A percentile compares a stretch with the other conserved stretches of the same genome.
Conservation (phyloP, 1,140 invertebrate genomes). For the Formica selysi region DNA sequence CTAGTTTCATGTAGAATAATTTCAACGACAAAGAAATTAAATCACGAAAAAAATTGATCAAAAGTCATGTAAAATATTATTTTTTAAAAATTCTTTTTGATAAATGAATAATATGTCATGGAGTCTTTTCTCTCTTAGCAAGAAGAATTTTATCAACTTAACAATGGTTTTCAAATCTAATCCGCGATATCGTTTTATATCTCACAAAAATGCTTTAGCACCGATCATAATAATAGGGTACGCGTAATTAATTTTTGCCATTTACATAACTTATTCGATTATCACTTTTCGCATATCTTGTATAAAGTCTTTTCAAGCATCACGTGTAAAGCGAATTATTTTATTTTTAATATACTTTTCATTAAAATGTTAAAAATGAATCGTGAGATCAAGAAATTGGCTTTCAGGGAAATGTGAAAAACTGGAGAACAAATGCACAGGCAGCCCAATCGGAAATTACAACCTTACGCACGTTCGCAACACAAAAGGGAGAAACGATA, state of each 20-base stretch:
- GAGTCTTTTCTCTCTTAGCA: background rate
- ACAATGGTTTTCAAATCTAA: background rate
- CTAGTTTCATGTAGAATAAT: constrained; percentile 5
- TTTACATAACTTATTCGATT: background rate
- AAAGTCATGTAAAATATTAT: background rate
- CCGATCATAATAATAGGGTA: background rate
- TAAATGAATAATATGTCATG: background rate
- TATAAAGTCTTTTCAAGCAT: background rate
- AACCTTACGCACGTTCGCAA: background rate
- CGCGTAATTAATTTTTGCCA: background rate
- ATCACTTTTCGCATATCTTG: background rate
- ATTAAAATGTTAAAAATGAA: constrained; percentile 5
- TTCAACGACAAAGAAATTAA: background rate
- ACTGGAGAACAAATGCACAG: background rate
- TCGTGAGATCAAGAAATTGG: background rate
- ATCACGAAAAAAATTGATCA: background rate
- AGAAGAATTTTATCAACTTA: background rate
- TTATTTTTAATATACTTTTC: background rate
- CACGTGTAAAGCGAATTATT: background rate
- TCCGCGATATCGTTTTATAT: background rate
- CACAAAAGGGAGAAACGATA: background rate
- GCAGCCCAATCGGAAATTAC: constrained; percentile 23
- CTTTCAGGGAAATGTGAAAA: constrained; percentile 6
- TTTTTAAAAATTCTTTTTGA: background rate
- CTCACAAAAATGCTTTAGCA: background rate